phyloP scores from a whole-genome alignment of 2,888 invertebrate species.

The Cheilosia soror region DNA sequence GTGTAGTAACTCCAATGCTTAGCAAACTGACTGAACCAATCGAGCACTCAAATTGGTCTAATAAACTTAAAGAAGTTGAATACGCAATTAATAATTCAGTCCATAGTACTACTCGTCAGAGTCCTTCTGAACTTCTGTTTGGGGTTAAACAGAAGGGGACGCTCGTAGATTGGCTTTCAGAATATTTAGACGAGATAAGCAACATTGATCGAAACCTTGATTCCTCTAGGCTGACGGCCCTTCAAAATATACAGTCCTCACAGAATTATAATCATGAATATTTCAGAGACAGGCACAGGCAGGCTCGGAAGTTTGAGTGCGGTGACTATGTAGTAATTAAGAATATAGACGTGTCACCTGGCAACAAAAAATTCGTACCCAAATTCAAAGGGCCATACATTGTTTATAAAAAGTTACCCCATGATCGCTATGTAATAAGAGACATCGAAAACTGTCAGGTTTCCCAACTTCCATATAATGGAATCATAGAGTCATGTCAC shows the following conservation, averaged over 20 bases:
- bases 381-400: conserved; percentile 43
- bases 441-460: conserved; percentile 7
- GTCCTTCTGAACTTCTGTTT: background rate
- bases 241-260: background rate
- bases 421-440: no score
- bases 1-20: conserved; percentile 33
- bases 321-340: conserved; percentile 64
- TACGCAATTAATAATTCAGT: conserved; percentile 32
- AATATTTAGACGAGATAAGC: background rate
- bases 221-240: background rate
- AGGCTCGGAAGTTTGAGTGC: background rate
- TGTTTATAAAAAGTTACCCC: no score
- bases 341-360: conserved; percentile 76
- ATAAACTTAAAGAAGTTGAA: conserved; percentile 20
- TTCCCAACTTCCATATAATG: conserved; percentile 19
- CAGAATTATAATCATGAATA: conserved; percentile 46
- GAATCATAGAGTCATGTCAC: conserved; percentile 1
- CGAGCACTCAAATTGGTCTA: conserved; percentile 29
- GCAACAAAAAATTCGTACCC: conserved; percentile 67
- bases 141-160: conserved; percentile 11
- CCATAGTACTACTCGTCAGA: background rate
- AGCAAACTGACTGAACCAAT: conserved; percentile 51
- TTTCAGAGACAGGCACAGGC: background rate
- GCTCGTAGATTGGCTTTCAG: conserved; percentile 8
- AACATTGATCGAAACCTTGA: no score